Evolutionary conservation across 2,113 vertebrate genomes (phyloP), one percentile per base, ranked within the genome.

Genomic region (Heliornis fulica): DNA sequence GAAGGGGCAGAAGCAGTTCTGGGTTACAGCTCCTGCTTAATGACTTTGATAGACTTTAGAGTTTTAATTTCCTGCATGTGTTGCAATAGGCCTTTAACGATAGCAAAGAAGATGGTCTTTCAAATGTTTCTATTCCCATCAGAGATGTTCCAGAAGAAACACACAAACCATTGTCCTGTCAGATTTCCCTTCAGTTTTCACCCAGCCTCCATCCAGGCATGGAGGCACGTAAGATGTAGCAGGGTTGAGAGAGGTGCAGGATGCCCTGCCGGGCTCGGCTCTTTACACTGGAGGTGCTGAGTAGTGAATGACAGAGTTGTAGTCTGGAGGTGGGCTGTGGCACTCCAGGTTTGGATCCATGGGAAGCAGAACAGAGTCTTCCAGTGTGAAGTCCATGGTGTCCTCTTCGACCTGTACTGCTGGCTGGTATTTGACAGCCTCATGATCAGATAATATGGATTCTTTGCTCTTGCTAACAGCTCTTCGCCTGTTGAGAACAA

Each of bases 241-340:
- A 1, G 4, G 78, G 95, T 14, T 59, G 12, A n/a, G 28, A 21
- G 72, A 53, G 57, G 63, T 36, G 46, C 26, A 12, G 12, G 63
- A 13, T 4, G 70, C 45, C 65, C 32, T 6, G 26, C 11, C 20
- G 5, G 23, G 25, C 3, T 26, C 12, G 53, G 56, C 41, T 17
- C 45, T 20, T 92, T 98, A 99, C 93, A 99, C 98, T 0, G 98
- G 98, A 7, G 99, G 98, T 54, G 98, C 97, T 1, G 98, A 99
- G 97, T 99, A 99, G 95, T 99, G 99, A 79, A 99, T 94, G 93
- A 99, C 99, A 0, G 98, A 98, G 97, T 99, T 99, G 97, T 99
- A 99, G 96, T 99, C 98, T 0, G 99, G 99, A 2, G 99, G 99
- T 1, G 99, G 99, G 97, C 99, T 99, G 97, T 99, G 99, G 93